These are phyloP conservation scores for Acrobasis repandana DNA, from an alignment of 2,888 invertebrate genomes.

Conservation along the genomic window DNA sequence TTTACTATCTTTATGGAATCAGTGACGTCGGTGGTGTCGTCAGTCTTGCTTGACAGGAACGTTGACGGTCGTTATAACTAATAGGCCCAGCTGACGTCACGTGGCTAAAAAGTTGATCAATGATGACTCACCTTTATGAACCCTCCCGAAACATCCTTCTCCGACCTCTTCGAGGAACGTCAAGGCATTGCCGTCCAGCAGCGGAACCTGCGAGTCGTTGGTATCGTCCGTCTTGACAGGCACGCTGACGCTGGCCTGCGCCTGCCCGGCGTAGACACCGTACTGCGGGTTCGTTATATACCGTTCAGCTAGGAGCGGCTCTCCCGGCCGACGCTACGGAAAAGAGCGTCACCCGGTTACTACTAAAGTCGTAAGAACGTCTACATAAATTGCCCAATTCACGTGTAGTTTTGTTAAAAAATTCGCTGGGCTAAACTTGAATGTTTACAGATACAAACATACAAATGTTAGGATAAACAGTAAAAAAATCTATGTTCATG, in stretches of 20 bases:
- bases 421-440: too few species aligned
- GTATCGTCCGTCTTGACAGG: conserved; percentile 49
- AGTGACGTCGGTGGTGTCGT: too few species aligned
- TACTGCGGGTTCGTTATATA: conserved; percentile 91
- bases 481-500: too few species aligned
- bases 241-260: conserved; percentile 30
- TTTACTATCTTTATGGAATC: too few species aligned
- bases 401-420: too few species aligned
- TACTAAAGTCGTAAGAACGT: background rate
- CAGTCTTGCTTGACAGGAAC: too few species aligned
- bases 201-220: conserved; percentile 77
- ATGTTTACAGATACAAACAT: too few species aligned
- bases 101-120: conserved; percentile 18
- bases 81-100: too few species aligned
- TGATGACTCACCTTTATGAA: conserved; percentile 87
- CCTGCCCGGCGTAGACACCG: conserved; percentile 70
- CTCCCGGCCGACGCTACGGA: conserved; percentile 79
- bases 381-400: too few species aligned
- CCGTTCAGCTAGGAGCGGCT: conserved; percentile 87
- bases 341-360: conserved; percentile 23
- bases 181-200: conserved; percentile 85
- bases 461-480: too few species aligned
- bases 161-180: conserved; percentile 90
- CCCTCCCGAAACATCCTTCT: conserved; percentile 94
- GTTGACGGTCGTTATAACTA: too few species aligned